Base-by-base conservation (phyloP, 2,888 invertebrate genomes). In the Ectropis crepuscularia region DNA sequence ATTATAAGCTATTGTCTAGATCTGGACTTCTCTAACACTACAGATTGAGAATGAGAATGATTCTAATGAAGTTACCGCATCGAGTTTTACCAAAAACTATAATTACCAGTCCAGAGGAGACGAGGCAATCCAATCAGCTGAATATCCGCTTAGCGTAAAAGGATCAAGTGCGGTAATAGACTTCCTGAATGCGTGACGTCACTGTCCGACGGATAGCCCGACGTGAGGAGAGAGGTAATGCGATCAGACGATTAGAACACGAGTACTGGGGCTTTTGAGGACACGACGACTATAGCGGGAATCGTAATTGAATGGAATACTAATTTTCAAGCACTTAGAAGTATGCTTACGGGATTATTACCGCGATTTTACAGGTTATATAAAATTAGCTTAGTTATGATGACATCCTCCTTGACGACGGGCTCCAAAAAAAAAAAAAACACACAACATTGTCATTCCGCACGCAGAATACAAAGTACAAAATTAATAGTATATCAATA, bases 101-200 rank as follows among this genome's bases (percentile, higher is more conserved):
- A 53, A 64, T 60, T 60, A 64, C 39, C 50, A 51, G 48, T 53
- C 37, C 16, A n/a, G 41, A 41, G 48, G n/a, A 53, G 51, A 55
- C 46, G 12, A 64, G 59, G 36, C 46, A 60, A 60, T 65, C 57
- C 65, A 47, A 66, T 64, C 68, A 61, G 53, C 75, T 70, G 74
- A 74, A 87, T 83, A 88, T 89, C 86, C 86, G 82, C 81, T 87
- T 87, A 88, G 79, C 76, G 78, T 88, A 87, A 89, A 87, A 84
- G 88, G 87, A 89, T 89, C 83, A 86, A 81, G 78, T 69, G 69
- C 80, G 75, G 76, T 77, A 79, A 79, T 74, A 83, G 78, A 84
- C 85, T 85, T 87, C 87, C 86, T 79, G 83, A 57, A 74, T 74
- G 66, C 74, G 76, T 83, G 85, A 86, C 81, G 83, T 83, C 83